Conservation (phyloP, 2,888 invertebrate genomes). For the Gymnocheta viridis region DNA sequence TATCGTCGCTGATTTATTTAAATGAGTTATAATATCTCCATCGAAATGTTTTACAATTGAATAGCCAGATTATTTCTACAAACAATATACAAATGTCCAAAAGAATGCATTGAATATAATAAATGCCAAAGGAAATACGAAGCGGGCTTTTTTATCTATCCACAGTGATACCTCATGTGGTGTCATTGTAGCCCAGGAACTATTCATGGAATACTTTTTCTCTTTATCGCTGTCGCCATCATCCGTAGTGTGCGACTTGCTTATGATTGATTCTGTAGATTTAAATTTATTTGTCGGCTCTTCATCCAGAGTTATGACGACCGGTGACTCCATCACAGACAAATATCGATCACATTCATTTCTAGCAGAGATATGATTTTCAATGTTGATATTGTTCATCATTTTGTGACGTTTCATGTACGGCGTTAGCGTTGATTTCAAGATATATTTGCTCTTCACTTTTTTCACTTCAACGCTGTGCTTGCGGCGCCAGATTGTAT, state of each 20-base stretch:
- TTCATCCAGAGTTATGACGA: constrained; percentile 84
- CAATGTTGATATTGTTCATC: constrained; percentile 85
- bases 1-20: too few species aligned
- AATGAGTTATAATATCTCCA: too few species aligned
- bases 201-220: constrained; percentile 2
- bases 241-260: constrained; percentile 66
- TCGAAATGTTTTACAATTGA: background rate
- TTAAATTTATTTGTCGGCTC: constrained; percentile 68
- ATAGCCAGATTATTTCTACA: constrained; percentile 73
- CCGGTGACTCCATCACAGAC: constrained; percentile 83
- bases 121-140: constrained; percentile 90
- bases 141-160: constrained; percentile 90
- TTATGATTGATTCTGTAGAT: constrained; percentile 45
- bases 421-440: constrained; percentile 92
- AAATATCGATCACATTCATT: constrained; percentile 77
- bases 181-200: constrained; percentile 90
- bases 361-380: constrained; percentile 67
- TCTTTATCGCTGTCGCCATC: constrained; percentile 78
- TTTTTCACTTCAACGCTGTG: constrained; percentile 80
- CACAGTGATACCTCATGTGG: constrained; percentile 94
- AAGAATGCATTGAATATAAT: constrained; percentile 90
- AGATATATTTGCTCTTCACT: constrained; percentile 89
- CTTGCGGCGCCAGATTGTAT: constrained; percentile 93
- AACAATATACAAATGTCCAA: constrained; percentile 88
- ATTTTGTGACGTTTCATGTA: constrained; percentile 86